Base-by-base conservation (phyloP, 2,888 invertebrate species). In the Palloptera scutellata region DNA sequence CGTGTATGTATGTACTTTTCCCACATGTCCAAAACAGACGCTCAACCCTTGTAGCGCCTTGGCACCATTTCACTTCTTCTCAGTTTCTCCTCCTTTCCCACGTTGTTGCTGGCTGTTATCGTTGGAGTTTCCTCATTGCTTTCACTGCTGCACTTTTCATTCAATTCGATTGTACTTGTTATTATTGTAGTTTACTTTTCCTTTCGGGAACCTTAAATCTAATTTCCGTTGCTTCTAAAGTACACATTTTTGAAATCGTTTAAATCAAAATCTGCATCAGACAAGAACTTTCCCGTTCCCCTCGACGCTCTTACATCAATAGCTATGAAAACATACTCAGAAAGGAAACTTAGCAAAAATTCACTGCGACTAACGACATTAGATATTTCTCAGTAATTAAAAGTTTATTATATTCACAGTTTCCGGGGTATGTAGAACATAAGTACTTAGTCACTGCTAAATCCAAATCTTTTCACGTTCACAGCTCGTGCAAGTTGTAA, bases 201-300 rank as follows among this genome's bases (percentile, higher is more conserved):
- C 51, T 48, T 48, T n/a, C 6, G 40, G 54, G 67, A 73, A 71
- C 68, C 60, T 69, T 69, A 74, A 71, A 74, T 72, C 69, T 72
- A 73, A 74, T 73, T 74, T 74, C 71, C 72, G 74, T 67, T 73
- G 68, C 30, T 72, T 68, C 67, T 72, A 67, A 66, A 71, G 72
- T 69, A 69, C 30, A 30, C 30, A 30, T 30, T 30, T 72, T 73
- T 72, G 70, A 73, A 73, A 68, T 72, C 70, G 71, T 74, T 69
- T 69, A 71, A 72, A 72, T 72, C 61, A 70, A 71, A 72, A 66
- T 68, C 40, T 55, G 58, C 55, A 53, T 12, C 53, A 17, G 53
- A 53, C 12, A n/a, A 5, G 12, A 48, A 48, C 15, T 48, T 48
- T 48, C 15, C 48, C 12, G 45, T 43, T 9, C 48, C 15, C 12